Evolutionary conservation across 2,888 invertebrate species (phyloP).

Genomic region (Geotrupes spiniger): DNA sequence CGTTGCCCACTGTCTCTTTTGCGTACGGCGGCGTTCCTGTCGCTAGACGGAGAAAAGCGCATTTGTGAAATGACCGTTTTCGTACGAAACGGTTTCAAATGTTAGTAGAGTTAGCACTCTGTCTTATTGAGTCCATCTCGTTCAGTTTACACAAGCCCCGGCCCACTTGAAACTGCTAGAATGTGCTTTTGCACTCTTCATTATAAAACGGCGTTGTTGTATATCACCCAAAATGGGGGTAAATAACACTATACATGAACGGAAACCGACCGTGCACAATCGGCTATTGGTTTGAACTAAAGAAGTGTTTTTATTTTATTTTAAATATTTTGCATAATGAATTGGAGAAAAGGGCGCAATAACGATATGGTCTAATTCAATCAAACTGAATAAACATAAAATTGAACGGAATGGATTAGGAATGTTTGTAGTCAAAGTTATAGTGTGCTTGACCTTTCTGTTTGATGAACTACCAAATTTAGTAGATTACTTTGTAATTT

Average conservation of each 20-base stretch:
- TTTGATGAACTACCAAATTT: too few species aligned
- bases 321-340: too few species aligned
- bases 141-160: slow-evolving; percentile 38
- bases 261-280: slow-evolving; percentile 23
- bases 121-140: slow-evolving; percentile 47
- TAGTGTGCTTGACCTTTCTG: too few species aligned
- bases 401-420: too few species aligned
- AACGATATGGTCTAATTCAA: too few species aligned
- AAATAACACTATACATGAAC: slow-evolving; percentile 43
- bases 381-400: too few species aligned
- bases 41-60: slow-evolving; percentile 1
- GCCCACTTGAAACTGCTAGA: slow-evolving; percentile 36
- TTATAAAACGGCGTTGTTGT: slow-evolving; percentile 43
- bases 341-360: too few species aligned
- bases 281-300: slow-evolving; percentile 19
- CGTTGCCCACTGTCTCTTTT: slow-evolving; percentile 11
- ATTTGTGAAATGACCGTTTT: slow-evolving; percentile 17
- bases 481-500: too few species aligned
- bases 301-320: background rate
- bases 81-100: slow-evolving; percentile 23
- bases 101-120: slow-evolving; percentile 43
- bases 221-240: slow-evolving; percentile 42
- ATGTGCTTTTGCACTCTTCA: slow-evolving; percentile 42
- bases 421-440: too few species aligned
- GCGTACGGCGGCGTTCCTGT: slow-evolving; percentile 5